Conservation (phyloP, 2,113 vertebrate species). For the Nasalis larvatus region DNA sequence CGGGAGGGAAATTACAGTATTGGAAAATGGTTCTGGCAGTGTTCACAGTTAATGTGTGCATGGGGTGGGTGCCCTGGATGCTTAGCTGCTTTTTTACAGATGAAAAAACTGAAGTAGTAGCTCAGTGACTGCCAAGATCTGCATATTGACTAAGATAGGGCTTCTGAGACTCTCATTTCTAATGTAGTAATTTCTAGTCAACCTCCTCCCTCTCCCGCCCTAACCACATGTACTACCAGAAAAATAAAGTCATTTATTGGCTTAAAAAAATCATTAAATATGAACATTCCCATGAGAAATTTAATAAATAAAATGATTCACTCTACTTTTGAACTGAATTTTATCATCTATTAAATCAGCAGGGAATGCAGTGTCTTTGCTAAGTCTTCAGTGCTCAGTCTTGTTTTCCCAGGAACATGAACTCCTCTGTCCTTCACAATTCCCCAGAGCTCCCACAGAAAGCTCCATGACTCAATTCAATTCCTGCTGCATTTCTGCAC, state of each 20-base stretch:
- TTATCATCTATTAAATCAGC: neutral
- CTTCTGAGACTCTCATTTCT: neutral
- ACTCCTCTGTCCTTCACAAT: neutral
- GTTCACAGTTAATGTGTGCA: neutral
- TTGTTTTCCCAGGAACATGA: neutral
- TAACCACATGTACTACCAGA: neutral
- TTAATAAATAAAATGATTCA: neutral
- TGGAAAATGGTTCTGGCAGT: neutral
- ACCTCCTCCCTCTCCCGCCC: too few species aligned
- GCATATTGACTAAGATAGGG: neutral
- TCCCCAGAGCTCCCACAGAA: neutral
- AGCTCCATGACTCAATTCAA: neutral
- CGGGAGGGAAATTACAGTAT: neutral
- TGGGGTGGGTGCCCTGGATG: neutral
- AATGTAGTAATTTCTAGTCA: neutral
- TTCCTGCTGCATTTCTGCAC: neutral
- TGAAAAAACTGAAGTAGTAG: neutral
- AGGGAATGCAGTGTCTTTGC: neutral
- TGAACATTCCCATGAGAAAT: neutral
- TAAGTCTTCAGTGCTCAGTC: neutral
- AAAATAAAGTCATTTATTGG: neutral
- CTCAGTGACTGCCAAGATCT: neutral
- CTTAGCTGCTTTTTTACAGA: neutral
- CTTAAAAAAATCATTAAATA: neutral
- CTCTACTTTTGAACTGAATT: neutral